A percentile compares a stretch with the other conserved stretches of the same genome.
Evolutionary conservation across 1,140 invertebrate genomes (phyloP).

Genomic region (Phocides pigmalion): DNA sequence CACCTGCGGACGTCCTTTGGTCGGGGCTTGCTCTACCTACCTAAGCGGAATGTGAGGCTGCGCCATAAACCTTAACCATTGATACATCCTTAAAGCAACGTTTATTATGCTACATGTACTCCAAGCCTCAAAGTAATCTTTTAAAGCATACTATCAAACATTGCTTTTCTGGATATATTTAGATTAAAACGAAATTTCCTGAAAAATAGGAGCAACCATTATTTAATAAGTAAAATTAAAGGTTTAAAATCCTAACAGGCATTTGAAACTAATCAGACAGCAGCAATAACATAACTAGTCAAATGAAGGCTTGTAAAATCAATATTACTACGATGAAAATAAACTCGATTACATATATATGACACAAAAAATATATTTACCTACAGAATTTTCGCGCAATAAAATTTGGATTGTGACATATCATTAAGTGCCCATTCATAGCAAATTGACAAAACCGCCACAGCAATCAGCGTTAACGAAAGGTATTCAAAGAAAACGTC

Average conservation of each 20-base stretch:
- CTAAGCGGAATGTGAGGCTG: constrained; percentile 33
- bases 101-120: constrained; percentile 1
- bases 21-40: constrained; percentile 34
- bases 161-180: neutral
- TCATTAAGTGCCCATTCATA: constrained; percentile 18
- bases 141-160: neutral
- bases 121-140: neutral
- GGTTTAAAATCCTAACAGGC: too few relatives aligned
- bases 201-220: too few relatives aligned
- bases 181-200: neutral
- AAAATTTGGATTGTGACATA: constrained; percentile 9
- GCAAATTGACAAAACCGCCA: constrained; percentile 23
- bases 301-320: too few relatives aligned
- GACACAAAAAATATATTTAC: too few relatives aligned
- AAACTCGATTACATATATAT: too few relatives aligned
- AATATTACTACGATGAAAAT: too few relatives aligned
- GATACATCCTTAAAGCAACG: constrained; percentile 16
- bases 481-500: constrained; percentile 63
- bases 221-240: too few relatives aligned
- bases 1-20: constrained; percentile 41
- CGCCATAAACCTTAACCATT: constrained; percentile 27
- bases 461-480: constrained; percentile 66
- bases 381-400: neutral
- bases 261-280: too few relatives aligned
- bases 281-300: too few relatives aligned